Evolutionary conservation across 2,797 vertebrate genomes (phyloP).

Genomic region (Phalanger gymnotis): DNA sequence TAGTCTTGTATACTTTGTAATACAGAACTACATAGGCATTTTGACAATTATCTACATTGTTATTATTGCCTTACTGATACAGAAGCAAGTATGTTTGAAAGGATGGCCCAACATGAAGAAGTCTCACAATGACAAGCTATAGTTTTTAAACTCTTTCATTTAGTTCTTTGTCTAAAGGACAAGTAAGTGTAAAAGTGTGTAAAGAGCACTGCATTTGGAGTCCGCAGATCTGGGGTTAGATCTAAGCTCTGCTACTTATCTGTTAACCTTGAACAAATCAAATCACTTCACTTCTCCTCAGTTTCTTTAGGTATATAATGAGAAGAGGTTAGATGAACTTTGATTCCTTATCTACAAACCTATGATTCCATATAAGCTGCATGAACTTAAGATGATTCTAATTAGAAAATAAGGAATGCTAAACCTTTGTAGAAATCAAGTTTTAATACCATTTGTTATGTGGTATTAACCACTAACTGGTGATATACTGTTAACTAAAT

Average conservation of each 20-base stretch:
- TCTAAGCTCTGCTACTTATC: neutral
- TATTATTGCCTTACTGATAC: too few species aligned
- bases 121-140: neutral
- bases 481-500: neutral
- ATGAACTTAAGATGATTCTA: neutral
- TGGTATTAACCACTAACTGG: neutral
- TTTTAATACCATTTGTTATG: neutral
- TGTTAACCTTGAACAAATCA: neutral
- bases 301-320: neutral
- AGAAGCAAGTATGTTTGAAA: neutral
- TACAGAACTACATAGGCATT: too few species aligned
- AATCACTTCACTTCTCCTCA: neutral
- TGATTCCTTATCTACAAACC: neutral
- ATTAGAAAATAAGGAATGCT: neutral
- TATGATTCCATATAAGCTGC: neutral
- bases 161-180: neutral
- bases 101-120: neutral
- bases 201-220: neutral
- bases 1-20: too few species aligned
- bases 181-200: neutral
- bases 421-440: neutral
- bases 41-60: too few species aligned
- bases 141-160: neutral
- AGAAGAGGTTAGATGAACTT: neutral
- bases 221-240: neutral